Evolutionary conservation across 2,888 invertebrate species (phyloP).

Genomic region (Mactromeris polynyma): DNA sequence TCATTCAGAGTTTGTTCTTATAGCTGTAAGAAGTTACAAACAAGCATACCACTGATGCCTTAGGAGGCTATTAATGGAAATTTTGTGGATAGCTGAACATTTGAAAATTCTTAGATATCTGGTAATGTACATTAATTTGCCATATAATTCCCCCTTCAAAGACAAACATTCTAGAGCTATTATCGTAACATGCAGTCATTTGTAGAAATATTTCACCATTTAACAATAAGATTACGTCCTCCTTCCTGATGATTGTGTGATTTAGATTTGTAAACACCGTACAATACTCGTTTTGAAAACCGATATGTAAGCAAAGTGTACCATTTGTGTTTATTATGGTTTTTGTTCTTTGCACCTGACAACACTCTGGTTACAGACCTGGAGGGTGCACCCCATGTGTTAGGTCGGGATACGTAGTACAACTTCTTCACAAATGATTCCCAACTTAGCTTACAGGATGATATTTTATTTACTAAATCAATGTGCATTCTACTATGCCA

Average conservation of each 20-base stretch:
- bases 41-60: not conserved
- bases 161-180: constrained; percentile 24
- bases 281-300: not conserved
- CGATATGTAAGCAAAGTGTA: not conserved
- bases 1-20: not conserved
- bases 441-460: too few species aligned
- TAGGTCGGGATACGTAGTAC: too few species aligned
- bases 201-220: constrained; percentile 25
- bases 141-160: constrained; percentile 47
- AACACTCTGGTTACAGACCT: not conserved
- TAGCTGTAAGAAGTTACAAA: not conserved
- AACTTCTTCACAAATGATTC: too few species aligned
- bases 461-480: too few species aligned
- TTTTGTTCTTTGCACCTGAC: constrained; percentile 11
- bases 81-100: constrained; percentile 14
- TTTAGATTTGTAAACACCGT: not conserved
- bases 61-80: not conserved
- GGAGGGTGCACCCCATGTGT: too few species aligned
- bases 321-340: not conserved
- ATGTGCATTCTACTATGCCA: too few species aligned
- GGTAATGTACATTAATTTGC: constrained; percentile 50
- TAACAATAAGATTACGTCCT: constrained; percentile 25
- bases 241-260: not conserved
- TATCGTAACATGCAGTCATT: constrained; percentile 29
- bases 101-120: constrained; percentile 31